phyloP scores from a whole-genome alignment of 2,113 vertebrate species.

The Geococcyx californianus region DNA sequence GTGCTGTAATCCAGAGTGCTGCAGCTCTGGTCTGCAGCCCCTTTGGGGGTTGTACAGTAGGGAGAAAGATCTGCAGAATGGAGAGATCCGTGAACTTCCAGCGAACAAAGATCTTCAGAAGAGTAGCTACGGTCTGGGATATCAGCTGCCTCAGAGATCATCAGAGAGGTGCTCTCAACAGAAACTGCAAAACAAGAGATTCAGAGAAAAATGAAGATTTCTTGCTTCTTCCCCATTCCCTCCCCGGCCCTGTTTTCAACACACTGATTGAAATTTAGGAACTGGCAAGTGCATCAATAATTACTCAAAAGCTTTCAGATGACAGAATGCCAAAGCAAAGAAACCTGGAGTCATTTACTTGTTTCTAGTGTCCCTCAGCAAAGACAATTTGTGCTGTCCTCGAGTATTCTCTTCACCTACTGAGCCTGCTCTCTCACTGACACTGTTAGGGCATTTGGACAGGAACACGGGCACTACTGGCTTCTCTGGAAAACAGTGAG shows the following conservation, averaged over 20 bases:
- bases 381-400: not conserved
- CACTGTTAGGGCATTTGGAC: not conserved
- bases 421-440: not conserved
- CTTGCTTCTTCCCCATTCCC: too few species aligned
- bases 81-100: constrained; percentile 84
- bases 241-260: not conserved
- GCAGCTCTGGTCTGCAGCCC: constrained; percentile 73
- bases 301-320: not conserved
- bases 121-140: constrained; percentile 80
- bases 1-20: constrained; percentile 74
- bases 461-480: not conserved
- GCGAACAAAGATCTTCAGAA: constrained; percentile 85
- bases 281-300: not conserved
- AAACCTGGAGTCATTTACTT: not conserved
- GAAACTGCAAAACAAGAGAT: constrained; percentile 74
- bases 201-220: not conserved
- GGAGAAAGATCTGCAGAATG: constrained; percentile 78
- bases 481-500: not conserved
- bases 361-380: not conserved
- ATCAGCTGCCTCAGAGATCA: constrained; percentile 82
- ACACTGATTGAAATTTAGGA: not conserved
- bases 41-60: constrained; percentile 70
- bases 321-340: not conserved
- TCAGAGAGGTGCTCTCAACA: constrained; percentile 82
- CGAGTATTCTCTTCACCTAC: not conserved